Percentiles rank a stretch among this genome's conserved stretches.
Evolutionary conservation across 2,888 invertebrate species (phyloP).

Genomic region (Papilio protenor): DNA sequence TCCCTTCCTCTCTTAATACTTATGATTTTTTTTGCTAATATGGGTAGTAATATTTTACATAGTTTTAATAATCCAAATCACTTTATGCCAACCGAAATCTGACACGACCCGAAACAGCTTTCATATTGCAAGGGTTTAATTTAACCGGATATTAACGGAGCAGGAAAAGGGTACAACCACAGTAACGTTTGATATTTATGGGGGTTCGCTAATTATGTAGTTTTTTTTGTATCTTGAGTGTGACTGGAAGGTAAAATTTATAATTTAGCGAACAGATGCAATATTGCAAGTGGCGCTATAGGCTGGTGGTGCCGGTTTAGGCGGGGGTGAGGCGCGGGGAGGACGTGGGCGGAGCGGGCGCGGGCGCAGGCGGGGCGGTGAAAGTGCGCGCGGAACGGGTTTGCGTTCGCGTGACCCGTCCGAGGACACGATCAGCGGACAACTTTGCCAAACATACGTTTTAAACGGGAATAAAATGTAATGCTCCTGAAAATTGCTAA

Average conservation of each 20-base stretch:
- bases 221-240: neutral
- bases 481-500: neutral
- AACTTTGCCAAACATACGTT: slow-evolving; percentile 59
- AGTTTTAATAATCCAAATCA: neutral
- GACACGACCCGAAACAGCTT: slow-evolving; percentile 19
- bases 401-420: slow-evolving; percentile 80
- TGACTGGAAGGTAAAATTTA: neutral
- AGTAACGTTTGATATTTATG: slow-evolving; percentile 2
- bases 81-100: slow-evolving; percentile 9
- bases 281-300: slow-evolving; percentile 34
- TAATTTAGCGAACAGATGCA: slow-evolving; percentile 31
- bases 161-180: slow-evolving; percentile 1
- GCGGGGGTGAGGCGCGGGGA: slow-evolving; percentile 67
- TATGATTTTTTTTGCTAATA: neutral
- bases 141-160: slow-evolving; percentile 18
- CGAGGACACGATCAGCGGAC: slow-evolving; percentile 74
- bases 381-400: slow-evolving; percentile 80
- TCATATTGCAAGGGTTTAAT: neutral
- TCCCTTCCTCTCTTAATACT: neutral
- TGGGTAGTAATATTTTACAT: neutral
- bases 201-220: slow-evolving; percentile 1
- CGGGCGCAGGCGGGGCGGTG: slow-evolving; percentile 74
- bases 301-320: neutral
- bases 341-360: slow-evolving; percentile 60
- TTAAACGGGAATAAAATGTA: slow-evolving; percentile 30